These are phyloP conservation scores for Magallana ariakensis DNA, from an alignment of 1,140 invertebrate species.

Conservation along the genomic window DNA sequence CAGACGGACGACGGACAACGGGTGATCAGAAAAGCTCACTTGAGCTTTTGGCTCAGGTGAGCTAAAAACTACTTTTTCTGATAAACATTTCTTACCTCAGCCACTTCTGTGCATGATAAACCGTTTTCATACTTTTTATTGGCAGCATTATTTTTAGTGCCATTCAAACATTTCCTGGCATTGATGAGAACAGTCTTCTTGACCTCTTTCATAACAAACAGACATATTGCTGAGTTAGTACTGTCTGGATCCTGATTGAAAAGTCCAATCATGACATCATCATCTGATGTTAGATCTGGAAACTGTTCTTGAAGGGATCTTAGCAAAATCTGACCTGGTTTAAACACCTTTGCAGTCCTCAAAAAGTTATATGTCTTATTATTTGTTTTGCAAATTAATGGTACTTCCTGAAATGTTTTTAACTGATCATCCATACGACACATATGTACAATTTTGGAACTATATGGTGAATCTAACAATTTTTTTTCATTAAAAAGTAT, in stretches of 20 bases:
- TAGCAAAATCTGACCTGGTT: neutral
- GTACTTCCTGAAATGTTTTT: slow-evolving; percentile 38
- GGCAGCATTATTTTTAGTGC: neutral
- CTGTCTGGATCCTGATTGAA: neutral
- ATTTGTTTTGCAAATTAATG: slow-evolving; percentile 32
- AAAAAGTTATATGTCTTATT: slow-evolving; percentile 34
- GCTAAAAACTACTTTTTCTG: neutral
- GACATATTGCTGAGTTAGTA: slow-evolving; percentile 32
- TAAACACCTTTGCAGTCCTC: slow-evolving; percentile 30
- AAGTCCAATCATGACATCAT: slow-evolving; percentile 30
- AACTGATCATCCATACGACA: slow-evolving; percentile 33
- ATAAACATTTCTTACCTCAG: neutral
- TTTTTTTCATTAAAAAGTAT: slow-evolving; percentile 35
- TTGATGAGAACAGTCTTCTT: slow-evolving; percentile 29
- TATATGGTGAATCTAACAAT: neutral
- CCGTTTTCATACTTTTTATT: slow-evolving; percentile 20
- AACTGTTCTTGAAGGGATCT: neutral
- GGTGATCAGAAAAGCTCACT: too few species aligned
- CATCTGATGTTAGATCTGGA: neutral
- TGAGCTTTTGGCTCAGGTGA: too few species aligned
- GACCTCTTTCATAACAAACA: slow-evolving; percentile 38
- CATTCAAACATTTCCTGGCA: slow-evolving; percentile 24
- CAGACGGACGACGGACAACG: too few species aligned
- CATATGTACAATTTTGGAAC: slow-evolving; percentile 41
- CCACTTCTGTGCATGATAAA: neutral